Conservation (phyloP, 2,113 vertebrate genomes). For the Poecilia latipinna region DNA sequence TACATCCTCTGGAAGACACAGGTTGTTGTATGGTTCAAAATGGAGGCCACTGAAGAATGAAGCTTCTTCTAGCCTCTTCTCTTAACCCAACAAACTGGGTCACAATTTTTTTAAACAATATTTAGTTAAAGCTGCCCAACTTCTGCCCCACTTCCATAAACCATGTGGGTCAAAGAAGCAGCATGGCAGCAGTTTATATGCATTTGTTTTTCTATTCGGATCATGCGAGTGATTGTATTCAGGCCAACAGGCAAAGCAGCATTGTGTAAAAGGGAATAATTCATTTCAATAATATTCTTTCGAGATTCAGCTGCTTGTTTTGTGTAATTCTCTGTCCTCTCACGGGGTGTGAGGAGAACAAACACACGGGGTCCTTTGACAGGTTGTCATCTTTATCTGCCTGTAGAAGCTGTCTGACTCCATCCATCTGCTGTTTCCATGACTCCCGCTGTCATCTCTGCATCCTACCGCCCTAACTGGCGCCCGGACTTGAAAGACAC, state of each 20-base stretch:
- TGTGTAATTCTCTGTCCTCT: constrained; percentile 13
- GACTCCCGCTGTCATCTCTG: constrained; percentile 22
- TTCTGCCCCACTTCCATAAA: not conserved
- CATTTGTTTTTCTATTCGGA: not conserved
- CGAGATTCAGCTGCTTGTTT: not conserved
- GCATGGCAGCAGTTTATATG: not conserved
- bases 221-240: not conserved
- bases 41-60: not conserved
- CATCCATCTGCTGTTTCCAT: constrained; percentile 45
- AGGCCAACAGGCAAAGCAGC: constrained; percentile 19
- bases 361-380: constrained; percentile 21
- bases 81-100: not conserved
- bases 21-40: no score
- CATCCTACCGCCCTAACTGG: constrained; percentile 23
- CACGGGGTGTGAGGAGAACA: constrained; percentile 3
- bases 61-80: no score
- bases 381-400: constrained; percentile 36
- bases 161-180: not conserved
- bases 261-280: not conserved
- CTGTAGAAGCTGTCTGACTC: constrained; percentile 12
- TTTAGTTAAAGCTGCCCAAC: not conserved
- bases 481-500: constrained; percentile 29
- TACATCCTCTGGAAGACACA: not conserved
- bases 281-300: not conserved
- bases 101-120: no score